Evolutionary conservation across 2,797 vertebrate species (phyloP).

Genomic region (Pipistrellus kuhlii): DNA sequence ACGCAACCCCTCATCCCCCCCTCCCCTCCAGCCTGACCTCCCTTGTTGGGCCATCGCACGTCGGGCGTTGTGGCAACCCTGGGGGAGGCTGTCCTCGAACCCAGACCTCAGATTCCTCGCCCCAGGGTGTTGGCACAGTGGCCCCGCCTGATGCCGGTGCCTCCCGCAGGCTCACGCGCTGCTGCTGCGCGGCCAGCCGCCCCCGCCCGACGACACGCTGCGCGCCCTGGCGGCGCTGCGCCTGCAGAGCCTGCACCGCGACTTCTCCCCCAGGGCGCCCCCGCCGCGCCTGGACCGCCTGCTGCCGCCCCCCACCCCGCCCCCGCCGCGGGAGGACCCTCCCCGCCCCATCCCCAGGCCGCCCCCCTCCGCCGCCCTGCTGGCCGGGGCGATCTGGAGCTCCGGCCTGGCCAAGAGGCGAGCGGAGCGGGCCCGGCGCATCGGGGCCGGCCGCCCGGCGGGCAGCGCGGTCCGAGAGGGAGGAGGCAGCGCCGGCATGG

Average conservation of each 20-base stretch:
- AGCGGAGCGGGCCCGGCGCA: conserved; percentile 71
- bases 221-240: conserved; percentile 93
- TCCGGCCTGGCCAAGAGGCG: conserved; percentile 87
- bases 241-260: conserved; percentile 93
- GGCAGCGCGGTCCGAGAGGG: conserved; percentile 88
- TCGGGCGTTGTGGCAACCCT: background rate
- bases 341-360: conserved; percentile 79
- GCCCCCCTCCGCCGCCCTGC: conserved; percentile 83
- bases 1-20: background rate
- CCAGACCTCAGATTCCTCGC: background rate
- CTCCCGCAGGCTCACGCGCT: conserved; percentile 92
- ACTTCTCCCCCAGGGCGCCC: conserved; percentile 91
- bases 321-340: conserved; percentile 84
- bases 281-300: conserved; percentile 92
- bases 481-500: conserved; percentile 90
- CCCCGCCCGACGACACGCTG: conserved; percentile 93
- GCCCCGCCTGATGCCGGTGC: background rate
- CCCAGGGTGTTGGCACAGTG: background rate
- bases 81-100: background rate
- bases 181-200: conserved; percentile 93
- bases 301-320: conserved; percentile 84
- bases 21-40: background rate
- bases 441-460: conserved; percentile 89
- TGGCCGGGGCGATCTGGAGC: conserved; percentile 90
- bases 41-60: background rate